Evolutionary conservation across 2,113 vertebrate genomes (phyloP).

Genomic region (pig (Sus scrofa)): T2T-Sscrofa CM000820.6:18542501-18543000

Average conservation of each 20-base stretch:
- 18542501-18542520: not conserved
- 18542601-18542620: not conserved
- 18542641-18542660: not conserved
- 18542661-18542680: not conserved
- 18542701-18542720: not conserved
- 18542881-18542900: not conserved
- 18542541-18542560: not conserved
- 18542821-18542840: not conserved
- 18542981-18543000: not conserved
- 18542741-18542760: not conserved
- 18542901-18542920: not conserved
- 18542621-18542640: not conserved
- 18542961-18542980: not conserved
- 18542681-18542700: not conserved
- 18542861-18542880: not conserved
- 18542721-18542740: not conserved
- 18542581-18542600: not conserved
- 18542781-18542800: not conserved
- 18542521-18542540: not conserved
- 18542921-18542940: not conserved
- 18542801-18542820: not conserved
- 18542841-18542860: not conserved
- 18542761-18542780: not conserved
- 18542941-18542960: not conserved
- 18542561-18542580: not conserved